phyloP scores from a whole-genome alignment of 1,140 invertebrate species.

The Ceratosolen fusciceps region DNA sequence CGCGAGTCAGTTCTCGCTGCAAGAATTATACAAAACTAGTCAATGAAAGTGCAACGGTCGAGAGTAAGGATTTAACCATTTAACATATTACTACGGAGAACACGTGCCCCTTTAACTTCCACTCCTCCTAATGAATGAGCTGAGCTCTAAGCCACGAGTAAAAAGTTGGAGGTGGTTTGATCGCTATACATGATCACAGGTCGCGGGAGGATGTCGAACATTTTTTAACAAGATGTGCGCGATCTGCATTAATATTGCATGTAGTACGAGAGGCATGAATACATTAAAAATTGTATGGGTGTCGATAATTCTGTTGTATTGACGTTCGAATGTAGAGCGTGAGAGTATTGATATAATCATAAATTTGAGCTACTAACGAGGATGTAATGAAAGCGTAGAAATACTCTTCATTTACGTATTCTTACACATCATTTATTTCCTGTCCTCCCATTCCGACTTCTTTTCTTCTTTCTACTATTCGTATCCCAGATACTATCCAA shows the following conservation, averaged over 20 bases:
- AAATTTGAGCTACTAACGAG: neutral
- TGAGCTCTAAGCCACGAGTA: conserved; percentile 20
- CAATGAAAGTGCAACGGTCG: conserved; percentile 72
- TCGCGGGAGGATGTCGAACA: neutral
- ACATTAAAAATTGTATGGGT: neutral
- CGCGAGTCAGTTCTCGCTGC: conserved; percentile 23
- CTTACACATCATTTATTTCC: no score
- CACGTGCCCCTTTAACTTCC: neutral
- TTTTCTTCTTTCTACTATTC: no score
- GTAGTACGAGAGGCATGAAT: neutral
- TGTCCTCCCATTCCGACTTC: no score
- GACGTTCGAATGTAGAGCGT: neutral
- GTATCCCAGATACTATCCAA: neutral
- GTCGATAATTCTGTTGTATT: neutral
- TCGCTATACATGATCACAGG: neutral
- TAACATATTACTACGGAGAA: conserved; percentile 29
- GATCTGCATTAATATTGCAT: neutral
- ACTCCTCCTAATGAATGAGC: neutral
- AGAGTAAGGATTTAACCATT: conserved; percentile 62
- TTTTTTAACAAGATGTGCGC: neutral
- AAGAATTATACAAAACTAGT: conserved; percentile 67
- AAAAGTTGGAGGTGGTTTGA: neutral
- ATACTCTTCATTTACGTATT: neutral
- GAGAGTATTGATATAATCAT: conserved; percentile 20
- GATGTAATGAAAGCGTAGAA: no score